Conservation (phyloP, 64 coral and sea anemone species). For the Stichodactyla mertensii region DNA sequence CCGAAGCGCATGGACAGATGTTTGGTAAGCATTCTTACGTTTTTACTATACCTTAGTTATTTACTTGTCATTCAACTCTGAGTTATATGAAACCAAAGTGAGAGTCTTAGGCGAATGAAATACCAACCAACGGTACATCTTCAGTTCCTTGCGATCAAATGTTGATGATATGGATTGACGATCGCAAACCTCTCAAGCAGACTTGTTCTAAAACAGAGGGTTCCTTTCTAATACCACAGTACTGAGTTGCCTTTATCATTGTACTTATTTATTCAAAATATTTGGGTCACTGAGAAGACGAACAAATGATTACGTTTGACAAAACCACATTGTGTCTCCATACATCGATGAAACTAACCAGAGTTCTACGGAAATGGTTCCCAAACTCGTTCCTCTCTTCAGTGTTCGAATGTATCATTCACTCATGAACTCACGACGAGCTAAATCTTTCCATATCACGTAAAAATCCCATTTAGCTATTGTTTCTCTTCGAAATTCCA, state of each 20-base stretch:
- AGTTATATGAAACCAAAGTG: not conserved
- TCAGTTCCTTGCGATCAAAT: not conserved
- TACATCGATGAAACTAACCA: not conserved
- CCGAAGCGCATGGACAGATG: constrained; percentile 34
- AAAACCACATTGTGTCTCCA: not conserved
- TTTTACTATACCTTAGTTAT: not conserved
- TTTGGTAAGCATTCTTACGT: constrained; percentile 25
- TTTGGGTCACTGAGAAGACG: not conserved
- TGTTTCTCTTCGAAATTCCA: not conserved
- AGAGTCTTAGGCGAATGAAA: not conserved
- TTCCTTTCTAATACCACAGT: not conserved
- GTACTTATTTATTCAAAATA: not conserved
- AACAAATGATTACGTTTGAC: constrained; percentile 8
- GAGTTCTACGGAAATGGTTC: not conserved
- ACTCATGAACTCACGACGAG: not conserved
- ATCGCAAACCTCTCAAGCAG: not conserved
- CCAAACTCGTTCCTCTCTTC: not conserved
- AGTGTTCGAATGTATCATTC: not conserved
- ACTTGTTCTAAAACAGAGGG: not conserved
- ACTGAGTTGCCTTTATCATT: not conserved
- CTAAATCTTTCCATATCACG: not conserved
- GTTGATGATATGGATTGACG: not conserved
- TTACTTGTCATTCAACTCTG: not conserved
- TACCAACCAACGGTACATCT: not conserved
- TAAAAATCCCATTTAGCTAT: not conserved